Percentiles rank a stretch among this genome's conserved stretches.
phyloP scores from a whole-genome alignment of 2,113 vertebrate species.

The Ctenomys sociabilis region DNA sequence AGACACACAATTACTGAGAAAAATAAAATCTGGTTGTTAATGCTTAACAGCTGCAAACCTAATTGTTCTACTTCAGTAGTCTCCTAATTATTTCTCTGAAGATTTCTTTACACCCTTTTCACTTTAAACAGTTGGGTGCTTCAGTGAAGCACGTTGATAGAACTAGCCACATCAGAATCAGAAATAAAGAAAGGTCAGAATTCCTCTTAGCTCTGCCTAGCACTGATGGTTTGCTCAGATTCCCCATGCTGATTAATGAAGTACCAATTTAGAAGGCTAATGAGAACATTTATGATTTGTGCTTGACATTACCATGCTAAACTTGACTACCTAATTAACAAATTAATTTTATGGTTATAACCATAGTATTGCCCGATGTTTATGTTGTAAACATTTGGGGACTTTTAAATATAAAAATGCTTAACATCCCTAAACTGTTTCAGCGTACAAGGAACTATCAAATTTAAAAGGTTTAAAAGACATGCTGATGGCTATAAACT shows the following conservation, averaged over 20 bases:
- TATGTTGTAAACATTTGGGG: slow-evolving; percentile 63
- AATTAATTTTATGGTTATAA: slow-evolving; percentile 69
- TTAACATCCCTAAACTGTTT: slow-evolving; percentile 22
- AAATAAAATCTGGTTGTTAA: slow-evolving; percentile 48
- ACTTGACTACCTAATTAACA: slow-evolving; percentile 63
- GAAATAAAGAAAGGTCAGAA: not conserved
- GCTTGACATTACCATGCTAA: slow-evolving; percentile 56
- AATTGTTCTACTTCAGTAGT: slow-evolving; percentile 7
- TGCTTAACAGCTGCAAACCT: not conserved
- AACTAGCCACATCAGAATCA: not conserved
- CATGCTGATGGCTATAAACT: slow-evolving; percentile 33
- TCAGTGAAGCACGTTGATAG: not conserved
- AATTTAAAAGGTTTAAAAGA: slow-evolving; percentile 54
- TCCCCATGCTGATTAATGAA: slow-evolving; percentile 52
- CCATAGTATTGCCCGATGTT: slow-evolving; percentile 32
- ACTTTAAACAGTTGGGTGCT: not conserved
- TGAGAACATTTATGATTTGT: slow-evolving; percentile 66
- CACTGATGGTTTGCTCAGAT: not conserved
- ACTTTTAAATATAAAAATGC: slow-evolving; percentile 65
- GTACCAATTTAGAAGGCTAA: slow-evolving; percentile 54
- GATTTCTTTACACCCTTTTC: slow-evolving; percentile 36
- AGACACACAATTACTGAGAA: slow-evolving; percentile 26
- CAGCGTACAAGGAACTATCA: slow-evolving; percentile 36
- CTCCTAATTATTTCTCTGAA: slow-evolving; percentile 6
- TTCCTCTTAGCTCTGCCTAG: not conserved